Percentiles rank a stretch among this genome's conserved stretches.
Conservation (phyloP, 2,888 invertebrate species). For the Embidobia sp. region DNA sequence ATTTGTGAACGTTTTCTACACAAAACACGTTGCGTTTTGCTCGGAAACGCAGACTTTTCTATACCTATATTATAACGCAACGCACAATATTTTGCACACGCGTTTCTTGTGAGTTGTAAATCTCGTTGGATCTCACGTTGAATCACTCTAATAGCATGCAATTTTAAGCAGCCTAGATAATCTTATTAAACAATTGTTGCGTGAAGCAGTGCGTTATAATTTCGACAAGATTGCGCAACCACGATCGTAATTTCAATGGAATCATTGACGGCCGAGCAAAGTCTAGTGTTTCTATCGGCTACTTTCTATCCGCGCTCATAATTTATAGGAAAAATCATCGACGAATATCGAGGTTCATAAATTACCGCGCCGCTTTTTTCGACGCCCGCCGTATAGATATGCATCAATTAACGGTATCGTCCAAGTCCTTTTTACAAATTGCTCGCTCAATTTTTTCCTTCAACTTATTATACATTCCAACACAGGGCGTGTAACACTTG, state of each 20-base stretch:
- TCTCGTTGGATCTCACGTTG: constrained; percentile 20
- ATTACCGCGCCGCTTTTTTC: constrained; percentile 10
- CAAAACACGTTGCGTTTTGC: too few species aligned
- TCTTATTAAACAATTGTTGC: constrained; percentile 38
- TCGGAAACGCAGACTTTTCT: too few species aligned
- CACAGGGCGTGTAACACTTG: constrained; percentile 53
- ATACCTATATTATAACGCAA: too few species aligned
- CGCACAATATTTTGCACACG: background rate
- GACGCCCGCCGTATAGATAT: constrained; percentile 13
- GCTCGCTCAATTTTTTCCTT: constrained; percentile 30
- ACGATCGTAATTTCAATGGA: constrained; percentile 11
- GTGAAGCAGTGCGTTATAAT: constrained; percentile 19
- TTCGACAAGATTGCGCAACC: constrained; percentile 18
- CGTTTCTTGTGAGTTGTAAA: constrained; percentile 31
- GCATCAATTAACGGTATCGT: constrained; percentile 50
- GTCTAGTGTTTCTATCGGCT: too few species aligned
- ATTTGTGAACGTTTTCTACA: too few species aligned
- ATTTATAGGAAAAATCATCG: constrained; percentile 1
- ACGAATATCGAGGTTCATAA: constrained; percentile 9
- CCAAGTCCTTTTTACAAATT: constrained; percentile 33
- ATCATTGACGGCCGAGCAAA: background rate
- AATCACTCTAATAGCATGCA: constrained; percentile 25
- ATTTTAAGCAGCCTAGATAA: constrained; percentile 37
- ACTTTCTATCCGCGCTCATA: too few species aligned
- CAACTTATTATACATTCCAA: constrained; percentile 47